phyloP scores from a whole-genome alignment of 2,113 vertebrate species.

The Gasterosteus nipponicus region DNA sequence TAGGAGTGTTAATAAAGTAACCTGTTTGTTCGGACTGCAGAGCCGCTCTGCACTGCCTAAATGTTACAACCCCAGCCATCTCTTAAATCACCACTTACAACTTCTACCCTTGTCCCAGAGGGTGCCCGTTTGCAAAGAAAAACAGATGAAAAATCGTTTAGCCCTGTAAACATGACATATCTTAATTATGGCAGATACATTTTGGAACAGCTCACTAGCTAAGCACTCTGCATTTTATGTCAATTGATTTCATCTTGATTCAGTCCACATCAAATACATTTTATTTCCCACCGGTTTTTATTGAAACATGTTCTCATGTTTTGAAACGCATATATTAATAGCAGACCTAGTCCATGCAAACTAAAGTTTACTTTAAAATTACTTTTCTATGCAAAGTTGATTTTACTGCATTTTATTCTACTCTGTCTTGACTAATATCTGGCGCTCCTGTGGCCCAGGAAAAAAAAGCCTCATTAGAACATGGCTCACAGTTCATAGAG shows the following conservation, averaged over 20 bases:
- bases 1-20: neutral
- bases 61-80: neutral
- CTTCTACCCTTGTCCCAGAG: neutral
- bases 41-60: neutral
- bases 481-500: constrained; percentile 40
- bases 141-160: neutral
- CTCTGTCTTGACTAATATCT: constrained; percentile 33
- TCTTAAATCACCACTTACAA: neutral
- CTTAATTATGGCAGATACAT: neutral
- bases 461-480: constrained; percentile 39
- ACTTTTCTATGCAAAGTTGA: neutral
- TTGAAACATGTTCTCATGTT: neutral
- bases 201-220: neutral
- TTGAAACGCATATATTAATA: neutral
- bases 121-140: neutral
- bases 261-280: neutral
- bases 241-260: neutral
- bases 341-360: neutral
- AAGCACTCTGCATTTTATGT: neutral
- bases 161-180: neutral
- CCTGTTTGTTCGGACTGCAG: neutral
- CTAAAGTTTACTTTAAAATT: too few relatives aligned
- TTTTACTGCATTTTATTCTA: neutral
- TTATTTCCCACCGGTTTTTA: neutral
- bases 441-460: constrained; percentile 33